Conservation (phyloP, 2,113 vertebrate species). For the Ia io region DNA sequence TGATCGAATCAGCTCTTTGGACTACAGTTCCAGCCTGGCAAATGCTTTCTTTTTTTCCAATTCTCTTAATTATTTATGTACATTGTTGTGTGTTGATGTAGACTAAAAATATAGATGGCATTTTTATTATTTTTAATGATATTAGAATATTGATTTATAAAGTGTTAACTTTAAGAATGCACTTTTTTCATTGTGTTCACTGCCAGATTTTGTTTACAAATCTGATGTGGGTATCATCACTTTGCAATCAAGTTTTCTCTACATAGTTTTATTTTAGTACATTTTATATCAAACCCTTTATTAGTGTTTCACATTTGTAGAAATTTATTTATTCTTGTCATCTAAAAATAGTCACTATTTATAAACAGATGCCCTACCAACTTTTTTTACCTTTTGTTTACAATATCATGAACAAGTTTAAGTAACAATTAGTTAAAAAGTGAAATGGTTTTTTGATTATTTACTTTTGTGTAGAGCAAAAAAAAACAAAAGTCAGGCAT, state of each 20-base stretch:
- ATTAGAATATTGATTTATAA: slow-evolving; percentile 13
- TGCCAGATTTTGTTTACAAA: not conserved
- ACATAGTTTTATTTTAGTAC: not conserved
- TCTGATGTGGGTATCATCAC: not conserved
- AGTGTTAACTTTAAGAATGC: slow-evolving; percentile 1
- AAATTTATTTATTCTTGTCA: not conserved
- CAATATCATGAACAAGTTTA: not conserved
- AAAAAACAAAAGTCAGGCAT: not conserved
- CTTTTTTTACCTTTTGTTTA: slow-evolving; percentile 5
- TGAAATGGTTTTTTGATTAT: not conserved
- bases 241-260: not conserved
- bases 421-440: not conserved
- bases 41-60: not conserved
- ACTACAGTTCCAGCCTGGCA: not conserved
- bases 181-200: not conserved
- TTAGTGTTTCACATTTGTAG: not conserved
- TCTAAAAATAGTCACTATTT: not conserved
- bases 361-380: not conserved
- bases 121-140: not conserved
- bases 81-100: not conserved
- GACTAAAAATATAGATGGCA: not conserved
- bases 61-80: not conserved
- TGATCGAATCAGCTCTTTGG: not conserved
- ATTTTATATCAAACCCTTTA: not conserved
- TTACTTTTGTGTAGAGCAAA: not conserved